phyloP scores from a whole-genome alignment of 92 coral and sea anemone genomes.

The Diadumene lineata region DNA sequence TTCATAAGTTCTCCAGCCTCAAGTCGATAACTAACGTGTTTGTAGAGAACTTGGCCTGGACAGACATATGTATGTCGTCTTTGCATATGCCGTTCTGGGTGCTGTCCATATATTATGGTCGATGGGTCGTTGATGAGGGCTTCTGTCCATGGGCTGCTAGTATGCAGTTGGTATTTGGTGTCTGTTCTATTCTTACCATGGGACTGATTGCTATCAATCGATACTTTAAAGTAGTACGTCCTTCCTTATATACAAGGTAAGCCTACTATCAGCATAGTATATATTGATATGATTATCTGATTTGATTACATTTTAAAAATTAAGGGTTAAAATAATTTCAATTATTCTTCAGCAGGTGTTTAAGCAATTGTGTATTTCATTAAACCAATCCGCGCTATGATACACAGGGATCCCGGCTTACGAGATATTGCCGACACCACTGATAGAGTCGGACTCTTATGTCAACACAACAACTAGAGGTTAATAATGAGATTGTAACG shows the following conservation, averaged over 20 bases:
- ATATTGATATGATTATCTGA: too few relatives aligned
- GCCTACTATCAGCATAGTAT: background rate
- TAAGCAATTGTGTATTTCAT: too few relatives aligned
- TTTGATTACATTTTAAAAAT: too few relatives aligned
- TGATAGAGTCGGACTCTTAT: too few relatives aligned
- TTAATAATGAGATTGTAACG: too few relatives aligned
- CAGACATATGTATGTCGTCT: constrained; percentile 51
- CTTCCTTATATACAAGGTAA: constrained; percentile 30
- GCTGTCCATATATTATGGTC: constrained; percentile 27
- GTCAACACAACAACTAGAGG: too few relatives aligned
- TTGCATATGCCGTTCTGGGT: constrained; percentile 64
- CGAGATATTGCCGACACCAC: too few relatives aligned
- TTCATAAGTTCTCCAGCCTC: constrained; percentile 48
- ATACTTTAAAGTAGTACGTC: constrained; percentile 47
- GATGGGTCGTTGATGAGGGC: constrained; percentile 34
- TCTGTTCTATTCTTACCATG: constrained; percentile 53
- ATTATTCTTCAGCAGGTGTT: too few relatives aligned
- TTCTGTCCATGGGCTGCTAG: constrained; percentile 45
- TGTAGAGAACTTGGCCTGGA: constrained; percentile 59
- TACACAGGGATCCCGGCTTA: too few relatives aligned
- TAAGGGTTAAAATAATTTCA: too few relatives aligned
- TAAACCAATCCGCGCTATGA: too few relatives aligned
- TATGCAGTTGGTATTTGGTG: constrained; percentile 32
- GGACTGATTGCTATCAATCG: constrained; percentile 55
- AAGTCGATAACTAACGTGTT: constrained; percentile 44